Base-by-base conservation (phyloP, 2,888 invertebrate genomes). In the Acheta domesticus region DNA sequence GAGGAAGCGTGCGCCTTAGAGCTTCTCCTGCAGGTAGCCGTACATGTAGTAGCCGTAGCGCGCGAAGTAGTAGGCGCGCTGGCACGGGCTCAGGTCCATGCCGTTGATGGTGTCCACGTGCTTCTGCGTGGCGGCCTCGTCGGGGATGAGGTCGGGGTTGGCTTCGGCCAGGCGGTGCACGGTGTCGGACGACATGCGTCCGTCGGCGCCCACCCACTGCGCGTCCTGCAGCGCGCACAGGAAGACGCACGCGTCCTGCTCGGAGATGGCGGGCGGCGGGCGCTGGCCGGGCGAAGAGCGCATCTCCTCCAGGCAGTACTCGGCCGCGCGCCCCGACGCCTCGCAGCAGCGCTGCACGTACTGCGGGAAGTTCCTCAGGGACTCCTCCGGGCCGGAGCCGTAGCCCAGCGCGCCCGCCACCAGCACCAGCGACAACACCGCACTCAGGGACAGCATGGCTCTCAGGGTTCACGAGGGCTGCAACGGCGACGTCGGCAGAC, bases 211-310 rank as follows among this genome's bases (percentile, higher is more conserved):
- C 62, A 62, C 62, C 62, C 62, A 62, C 62, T 62, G 62, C 16
- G 62, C 62, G 62, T 62, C 62, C 16, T n/a, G 62, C 62, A 62
- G 62, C 62, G 62, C 62, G n/a, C 62, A 62, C 62, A 62, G 62
- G 62, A 62, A 62, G 16, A 62, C 62, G n/a, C 62, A 62, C 62
- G 62, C 62, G 62, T 62, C 62, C 62, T 62, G 16, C n/a, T 62
- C 62, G n/a, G 16, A 19, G 62, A 62, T n/a, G 62, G 62, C 14
- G n/a, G 62, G 62, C 16, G 62, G 62, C n/a, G 62, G 62, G 14
- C 62, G 62, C 62, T 62, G 62, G 14, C 62, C 62, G 14, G 62
- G 62, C 14, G 16, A 19, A 3, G 62, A 62, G n/a, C 62, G 62
- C 62, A 62, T n/a, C 62, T 62, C 36, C 36, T 36, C 36, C 36